Evolutionary conservation across 1,140 invertebrate genomes (phyloP).

Genomic region (Brevipalpus yothersi): DNA sequence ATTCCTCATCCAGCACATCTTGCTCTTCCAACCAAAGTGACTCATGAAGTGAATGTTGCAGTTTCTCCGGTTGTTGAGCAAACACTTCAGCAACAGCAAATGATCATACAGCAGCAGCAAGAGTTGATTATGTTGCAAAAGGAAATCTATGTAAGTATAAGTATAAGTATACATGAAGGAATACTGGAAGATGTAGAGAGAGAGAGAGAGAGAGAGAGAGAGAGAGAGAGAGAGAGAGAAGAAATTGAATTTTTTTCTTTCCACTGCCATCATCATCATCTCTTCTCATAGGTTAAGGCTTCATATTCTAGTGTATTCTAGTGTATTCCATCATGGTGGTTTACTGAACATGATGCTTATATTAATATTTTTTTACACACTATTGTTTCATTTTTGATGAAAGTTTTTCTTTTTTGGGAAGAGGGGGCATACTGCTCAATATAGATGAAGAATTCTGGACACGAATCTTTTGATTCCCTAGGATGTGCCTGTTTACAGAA

Average conservation of each 20-base stretch:
- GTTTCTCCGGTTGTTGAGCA: constrained; percentile 4
- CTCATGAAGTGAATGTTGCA: constrained; percentile 2
- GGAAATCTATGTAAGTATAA: constrained; percentile 1
- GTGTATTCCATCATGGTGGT: not conserved
- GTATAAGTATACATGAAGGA: constrained; percentile 1
- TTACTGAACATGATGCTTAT: too few relatives aligned
- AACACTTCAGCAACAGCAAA: constrained; percentile 9
- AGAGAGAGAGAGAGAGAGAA: too few relatives aligned
- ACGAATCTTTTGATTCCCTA: too few relatives aligned
- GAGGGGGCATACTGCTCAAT: too few relatives aligned
- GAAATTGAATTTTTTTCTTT: not conserved
- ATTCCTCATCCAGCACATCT: not conserved
- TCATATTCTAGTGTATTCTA: too few relatives aligned
- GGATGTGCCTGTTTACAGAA: too few relatives aligned
- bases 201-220: too few relatives aligned
- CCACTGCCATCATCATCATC: not conserved
- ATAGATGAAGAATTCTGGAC: too few relatives aligned
- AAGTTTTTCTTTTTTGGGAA: too few relatives aligned
- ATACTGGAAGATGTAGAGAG: too few relatives aligned
- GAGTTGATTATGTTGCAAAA: constrained; percentile 10
- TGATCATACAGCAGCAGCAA: constrained; percentile 11
- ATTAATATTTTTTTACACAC: too few relatives aligned
- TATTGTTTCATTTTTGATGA: too few relatives aligned
- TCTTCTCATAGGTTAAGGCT: not conserved
- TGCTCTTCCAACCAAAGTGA: not conserved